phyloP scores from a whole-genome alignment of 2,888 invertebrate species.

The Morpho helenor region DNA sequence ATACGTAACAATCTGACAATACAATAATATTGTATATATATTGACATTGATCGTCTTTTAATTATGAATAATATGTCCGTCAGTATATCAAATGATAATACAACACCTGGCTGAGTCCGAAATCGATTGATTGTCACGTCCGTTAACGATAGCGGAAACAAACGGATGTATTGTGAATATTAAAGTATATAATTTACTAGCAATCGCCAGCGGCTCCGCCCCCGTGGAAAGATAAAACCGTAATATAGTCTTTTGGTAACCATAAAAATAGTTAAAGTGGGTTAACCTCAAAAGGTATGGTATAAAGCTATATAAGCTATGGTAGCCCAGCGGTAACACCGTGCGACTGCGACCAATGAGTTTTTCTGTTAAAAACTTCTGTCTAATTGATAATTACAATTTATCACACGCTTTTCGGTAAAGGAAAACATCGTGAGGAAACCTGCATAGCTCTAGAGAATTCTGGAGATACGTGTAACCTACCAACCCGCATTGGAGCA shows the following conservation, averaged over 20 bases:
- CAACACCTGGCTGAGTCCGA: constrained; percentile 16
- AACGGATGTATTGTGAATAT: neutral
- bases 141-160: constrained; percentile 11
- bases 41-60: neutral
- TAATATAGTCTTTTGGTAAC: neutral
- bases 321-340: neutral
- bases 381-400: no score
- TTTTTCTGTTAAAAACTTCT: no score
- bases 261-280: neutral
- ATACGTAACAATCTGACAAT: neutral
- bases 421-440: no score
- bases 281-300: neutral
- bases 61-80: neutral
- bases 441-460: no score
- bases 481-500: no score
- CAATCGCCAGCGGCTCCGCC: no score
- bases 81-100: constrained; percentile 1
- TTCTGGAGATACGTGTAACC: no score
- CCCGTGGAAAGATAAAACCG: neutral
- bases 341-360: no score
- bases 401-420: no score
- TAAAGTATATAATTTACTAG: neutral
- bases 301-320: neutral
- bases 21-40: neutral
- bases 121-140: constrained; percentile 21